Conservation (phyloP, 2,888 invertebrate species). For the Thelaira solivaga region DNA sequence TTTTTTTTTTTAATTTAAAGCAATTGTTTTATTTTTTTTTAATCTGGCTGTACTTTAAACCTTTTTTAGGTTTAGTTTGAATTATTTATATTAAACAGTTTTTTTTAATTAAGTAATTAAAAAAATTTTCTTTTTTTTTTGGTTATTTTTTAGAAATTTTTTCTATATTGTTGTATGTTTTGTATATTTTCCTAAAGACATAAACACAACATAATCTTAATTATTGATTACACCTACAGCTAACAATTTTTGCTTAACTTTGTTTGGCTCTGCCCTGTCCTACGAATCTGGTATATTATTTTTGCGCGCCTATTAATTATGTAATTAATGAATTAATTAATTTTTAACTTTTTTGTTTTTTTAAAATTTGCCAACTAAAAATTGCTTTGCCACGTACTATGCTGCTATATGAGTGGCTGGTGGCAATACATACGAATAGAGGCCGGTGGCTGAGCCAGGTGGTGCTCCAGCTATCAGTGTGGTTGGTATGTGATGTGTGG, state of each 20-base stretch:
- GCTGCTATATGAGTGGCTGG: conserved; percentile 75
- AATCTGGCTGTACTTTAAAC: conserved; percentile 30
- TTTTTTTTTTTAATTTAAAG: conserved; percentile 61
- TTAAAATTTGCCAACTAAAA: conserved; percentile 61
- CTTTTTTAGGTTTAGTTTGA: conserved; percentile 15
- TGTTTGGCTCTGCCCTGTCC: neutral
- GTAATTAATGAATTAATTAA: neutral
- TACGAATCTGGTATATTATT: conserved; percentile 51
- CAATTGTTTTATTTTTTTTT: conserved; percentile 21
- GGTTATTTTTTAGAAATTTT: conserved; percentile 36
- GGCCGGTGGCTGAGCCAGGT: conserved; percentile 68
- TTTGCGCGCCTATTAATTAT: conserved; percentile 57
- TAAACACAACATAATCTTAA: conserved; percentile 54
- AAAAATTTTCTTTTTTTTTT: conserved; percentile 24
- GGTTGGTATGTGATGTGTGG: conserved; percentile 68
- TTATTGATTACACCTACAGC: conserved; percentile 45
- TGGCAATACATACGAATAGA: conserved; percentile 76
- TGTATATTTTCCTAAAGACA: conserved; percentile 52
- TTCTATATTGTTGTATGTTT: conserved; percentile 44
- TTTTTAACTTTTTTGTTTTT: conserved; percentile 11
- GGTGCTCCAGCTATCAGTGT: conserved; percentile 68
- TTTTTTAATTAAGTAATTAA: too few relatives aligned
- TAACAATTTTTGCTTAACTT: neutral
- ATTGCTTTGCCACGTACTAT: conserved; percentile 69
- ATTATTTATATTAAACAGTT: conserved; percentile 30